A percentile compares a stretch with the other conserved stretches of the same genome.
These are phyloP conservation scores for Catostomus latipinnis DNA, from an alignment of 2,797 vertebrate species.

Conservation along the genomic window DNA sequence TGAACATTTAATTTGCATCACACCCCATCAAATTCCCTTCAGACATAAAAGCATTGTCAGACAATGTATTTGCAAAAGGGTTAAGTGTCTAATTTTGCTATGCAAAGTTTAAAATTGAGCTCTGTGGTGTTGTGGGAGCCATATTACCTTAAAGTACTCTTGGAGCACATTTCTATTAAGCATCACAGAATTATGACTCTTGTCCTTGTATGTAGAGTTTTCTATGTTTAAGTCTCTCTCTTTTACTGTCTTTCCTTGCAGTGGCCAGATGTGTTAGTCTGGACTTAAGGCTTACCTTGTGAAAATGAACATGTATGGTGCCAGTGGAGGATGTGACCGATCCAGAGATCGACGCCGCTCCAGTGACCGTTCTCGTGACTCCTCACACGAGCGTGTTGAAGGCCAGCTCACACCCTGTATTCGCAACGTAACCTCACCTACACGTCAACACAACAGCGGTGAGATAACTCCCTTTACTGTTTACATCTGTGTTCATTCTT, in stretches of 20 bases:
- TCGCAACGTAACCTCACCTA: slow-evolving; percentile 96
- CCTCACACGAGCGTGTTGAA: slow-evolving; percentile 93
- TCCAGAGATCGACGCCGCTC: slow-evolving; percentile 95
- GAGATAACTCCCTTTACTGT: slow-evolving; percentile 60
- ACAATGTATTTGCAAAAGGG: no score
- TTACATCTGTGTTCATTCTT: not conserved
- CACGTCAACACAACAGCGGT: slow-evolving; percentile 93
- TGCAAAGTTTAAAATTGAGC: slow-evolving; percentile 11
- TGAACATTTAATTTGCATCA: no score
- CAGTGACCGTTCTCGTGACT: slow-evolving; percentile 96
- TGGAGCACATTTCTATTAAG: not conserved
- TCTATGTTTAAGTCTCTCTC: slow-evolving; percentile 68
- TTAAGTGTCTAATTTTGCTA: not conserved
- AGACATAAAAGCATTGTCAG: no score
- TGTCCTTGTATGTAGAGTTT: slow-evolving; percentile 84
- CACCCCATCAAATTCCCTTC: no score
- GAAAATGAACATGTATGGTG: slow-evolving; percentile 96
- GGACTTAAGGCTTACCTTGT: slow-evolving; percentile 80
- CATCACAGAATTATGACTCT: not conserved
- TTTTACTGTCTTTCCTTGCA: slow-evolving; percentile 63
- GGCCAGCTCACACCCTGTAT: slow-evolving; percentile 98
- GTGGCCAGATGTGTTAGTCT: slow-evolving; percentile 82
- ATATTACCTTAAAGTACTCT: slow-evolving; percentile 1
- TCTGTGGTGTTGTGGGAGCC: not conserved
- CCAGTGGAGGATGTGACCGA: slow-evolving; percentile 89